Percentiles rank a stretch among this genome's conserved stretches.
phyloP scores from a whole-genome alignment of 2,888 invertebrate genomes.

The Congeria kusceri region DNA sequence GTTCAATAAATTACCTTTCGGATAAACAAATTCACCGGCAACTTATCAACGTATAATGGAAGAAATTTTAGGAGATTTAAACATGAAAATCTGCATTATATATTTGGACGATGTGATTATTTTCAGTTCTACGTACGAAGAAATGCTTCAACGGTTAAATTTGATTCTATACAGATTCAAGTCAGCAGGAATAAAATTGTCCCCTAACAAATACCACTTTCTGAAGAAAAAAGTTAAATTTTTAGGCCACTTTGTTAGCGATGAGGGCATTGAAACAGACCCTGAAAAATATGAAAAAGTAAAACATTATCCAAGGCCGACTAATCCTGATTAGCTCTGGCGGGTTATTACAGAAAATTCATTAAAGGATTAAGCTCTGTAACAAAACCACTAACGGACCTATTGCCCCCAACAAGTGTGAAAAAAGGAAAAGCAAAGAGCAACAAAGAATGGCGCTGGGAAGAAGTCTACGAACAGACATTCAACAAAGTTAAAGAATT shows the following conservation, averaged over 20 bases:
- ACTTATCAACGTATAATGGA: conserved; percentile 22
- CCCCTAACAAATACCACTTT: conserved; percentile 16
- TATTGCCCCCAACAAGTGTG: background rate
- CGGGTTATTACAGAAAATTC: conserved; percentile 5
- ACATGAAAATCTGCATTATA: conserved; percentile 24
- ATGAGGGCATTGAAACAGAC: conserved; percentile 1
- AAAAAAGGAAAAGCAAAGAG: background rate
- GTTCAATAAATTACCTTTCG: conserved; percentile 26
- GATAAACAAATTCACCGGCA: conserved; percentile 18
- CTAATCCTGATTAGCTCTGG: conserved; percentile 16
- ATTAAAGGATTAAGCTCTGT: conserved; percentile 8
- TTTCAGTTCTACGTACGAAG: conserved; percentile 18
- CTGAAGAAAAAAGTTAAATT: background rate
- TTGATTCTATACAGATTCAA: conserved; percentile 1
- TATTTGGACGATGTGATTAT: conserved; percentile 31
- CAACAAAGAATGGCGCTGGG: background rate
- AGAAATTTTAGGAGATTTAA: conserved; percentile 13
- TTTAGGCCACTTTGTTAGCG: conserved; percentile 12
- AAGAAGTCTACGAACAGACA: background rate
- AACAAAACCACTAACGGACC: conserved; percentile 2
- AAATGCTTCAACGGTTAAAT: conserved; percentile 9
- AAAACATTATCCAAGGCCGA: background rate
- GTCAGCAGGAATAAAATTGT: background rate
- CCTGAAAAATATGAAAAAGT: conserved; percentile 8
- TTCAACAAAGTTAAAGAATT: conserved; percentile 5